phyloP scores from a whole-genome alignment of 2,113 vertebrate species.

The Pseudois nayaur region DNA sequence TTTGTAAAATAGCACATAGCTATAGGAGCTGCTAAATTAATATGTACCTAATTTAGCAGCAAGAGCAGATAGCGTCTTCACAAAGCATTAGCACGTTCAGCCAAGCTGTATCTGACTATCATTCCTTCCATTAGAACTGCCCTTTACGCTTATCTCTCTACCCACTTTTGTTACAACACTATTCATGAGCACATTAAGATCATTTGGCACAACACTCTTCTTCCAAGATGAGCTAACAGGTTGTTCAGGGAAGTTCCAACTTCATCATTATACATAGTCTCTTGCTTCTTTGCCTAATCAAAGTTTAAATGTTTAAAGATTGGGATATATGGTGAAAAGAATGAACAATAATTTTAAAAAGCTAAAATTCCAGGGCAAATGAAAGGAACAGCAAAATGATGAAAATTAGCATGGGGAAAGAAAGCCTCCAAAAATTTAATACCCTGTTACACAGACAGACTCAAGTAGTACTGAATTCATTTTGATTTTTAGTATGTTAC shows the following conservation, averaged over 20 bases:
- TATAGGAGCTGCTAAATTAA: conserved; percentile 50
- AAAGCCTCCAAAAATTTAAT: conserved; percentile 49
- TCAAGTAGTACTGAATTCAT: conserved; percentile 67
- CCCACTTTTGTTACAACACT: conserved; percentile 59
- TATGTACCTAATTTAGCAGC: conserved; percentile 53
- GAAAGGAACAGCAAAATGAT: conserved; percentile 52
- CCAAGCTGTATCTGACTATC: conserved; percentile 51
- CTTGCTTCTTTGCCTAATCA: conserved; percentile 42
- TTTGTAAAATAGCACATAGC: conserved; percentile 49
- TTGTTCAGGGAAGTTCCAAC: conserved; percentile 56
- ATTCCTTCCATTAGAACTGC: conserved; percentile 54
- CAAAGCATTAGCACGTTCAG: conserved; percentile 44
- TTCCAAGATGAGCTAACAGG: conserved; percentile 69
- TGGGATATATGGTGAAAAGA: not conserved
- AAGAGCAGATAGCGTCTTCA: conserved; percentile 16
- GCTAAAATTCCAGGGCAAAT: conserved; percentile 43
- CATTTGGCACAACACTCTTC: conserved; percentile 62
- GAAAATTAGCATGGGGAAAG: conserved; percentile 44
- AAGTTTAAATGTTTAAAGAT: conserved; percentile 49
- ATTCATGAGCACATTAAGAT: conserved; percentile 62
- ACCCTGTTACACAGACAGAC: conserved; percentile 12
- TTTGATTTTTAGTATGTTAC: conserved; percentile 60
- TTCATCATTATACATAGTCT: conserved; percentile 38
- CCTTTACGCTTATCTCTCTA: conserved; percentile 60
- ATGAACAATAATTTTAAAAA: not conserved